Percentiles rank a stretch among this genome's conserved stretches.
Conservation (phyloP, 1,140 invertebrate genomes). For the Drosophila subobscura region DNA sequence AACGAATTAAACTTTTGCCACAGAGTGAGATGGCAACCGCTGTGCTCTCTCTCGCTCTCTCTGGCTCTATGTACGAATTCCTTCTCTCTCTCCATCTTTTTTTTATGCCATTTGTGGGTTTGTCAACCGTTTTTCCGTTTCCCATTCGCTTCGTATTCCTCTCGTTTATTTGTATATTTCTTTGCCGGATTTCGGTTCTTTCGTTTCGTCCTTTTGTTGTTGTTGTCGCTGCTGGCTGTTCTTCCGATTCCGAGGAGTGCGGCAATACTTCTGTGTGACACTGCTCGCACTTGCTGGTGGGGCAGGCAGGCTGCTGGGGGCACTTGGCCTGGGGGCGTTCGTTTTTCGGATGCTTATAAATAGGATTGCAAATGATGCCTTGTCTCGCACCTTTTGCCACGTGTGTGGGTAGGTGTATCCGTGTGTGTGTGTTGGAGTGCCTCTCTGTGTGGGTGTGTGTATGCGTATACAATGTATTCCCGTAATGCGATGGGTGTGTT, state of each 20-base stretch:
- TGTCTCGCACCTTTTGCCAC: constrained; percentile 59
- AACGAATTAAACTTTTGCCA: constrained; percentile 62
- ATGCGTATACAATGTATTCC: neutral
- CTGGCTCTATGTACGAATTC: constrained; percentile 31
- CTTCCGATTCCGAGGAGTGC: constrained; percentile 66
- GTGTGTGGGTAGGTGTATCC: constrained; percentile 19
- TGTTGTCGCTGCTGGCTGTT: constrained; percentile 15
- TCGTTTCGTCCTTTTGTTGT: constrained; percentile 22
- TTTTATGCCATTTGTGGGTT: constrained; percentile 67
- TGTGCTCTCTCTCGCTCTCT: constrained; percentile 14
- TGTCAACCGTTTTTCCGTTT: constrained; percentile 77
- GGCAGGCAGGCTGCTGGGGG: constrained; percentile 21
- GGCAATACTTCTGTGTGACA: constrained; percentile 22
- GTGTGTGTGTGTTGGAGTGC: constrained; percentile 1
- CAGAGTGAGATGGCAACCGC: constrained; percentile 44
- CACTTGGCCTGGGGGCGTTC: constrained; percentile 59
- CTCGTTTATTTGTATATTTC: constrained; percentile 78
- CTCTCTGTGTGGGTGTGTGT: too few relatives aligned
- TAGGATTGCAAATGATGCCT: constrained; percentile 53
- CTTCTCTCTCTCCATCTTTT: constrained; percentile 15
- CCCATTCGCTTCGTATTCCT: constrained; percentile 75
- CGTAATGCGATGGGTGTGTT: constrained; percentile 39
- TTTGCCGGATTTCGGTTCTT: constrained; percentile 61
- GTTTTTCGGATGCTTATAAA: constrained; percentile 57
- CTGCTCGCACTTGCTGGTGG: constrained; percentile 7